Evolutionary conservation across 2,797 vertebrate species (phyloP).

Genomic region (Gallirallus australis): DNA sequence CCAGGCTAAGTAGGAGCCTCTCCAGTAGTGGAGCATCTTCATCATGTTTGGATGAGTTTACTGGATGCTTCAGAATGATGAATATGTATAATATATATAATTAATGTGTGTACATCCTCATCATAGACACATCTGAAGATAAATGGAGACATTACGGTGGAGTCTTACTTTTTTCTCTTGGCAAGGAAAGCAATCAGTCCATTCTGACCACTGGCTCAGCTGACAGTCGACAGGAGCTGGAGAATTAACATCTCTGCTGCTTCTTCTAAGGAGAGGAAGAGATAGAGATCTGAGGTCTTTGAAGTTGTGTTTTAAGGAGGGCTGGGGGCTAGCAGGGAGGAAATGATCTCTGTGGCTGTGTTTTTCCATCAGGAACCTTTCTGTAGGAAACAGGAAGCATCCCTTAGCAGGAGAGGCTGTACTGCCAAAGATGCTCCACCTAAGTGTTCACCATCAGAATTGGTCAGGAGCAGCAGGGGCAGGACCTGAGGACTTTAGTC

Average conservation of each 20-base stretch:
- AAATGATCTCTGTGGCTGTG: fast-evolving
- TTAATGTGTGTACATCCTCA: conserved; percentile 62
- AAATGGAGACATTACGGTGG: conserved; percentile 35
- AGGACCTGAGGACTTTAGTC: neutral
- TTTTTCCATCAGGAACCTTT: neutral
- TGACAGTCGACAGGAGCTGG: conserved; percentile 80
- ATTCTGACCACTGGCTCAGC: conserved; percentile 86
- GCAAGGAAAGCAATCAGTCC: conserved; percentile 90
- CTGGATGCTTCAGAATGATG: conserved; percentile 61
- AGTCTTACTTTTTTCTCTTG: conserved; percentile 85
- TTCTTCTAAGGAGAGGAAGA: conserved; percentile 48
- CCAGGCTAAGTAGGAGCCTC: neutral
- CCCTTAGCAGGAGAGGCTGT: neutral
- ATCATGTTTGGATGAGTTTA: conserved; percentile 62
- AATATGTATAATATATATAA: conserved; percentile 73
- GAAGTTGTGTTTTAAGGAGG: neutral
- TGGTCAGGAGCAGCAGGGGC: neutral
- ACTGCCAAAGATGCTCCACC: fast-evolving
- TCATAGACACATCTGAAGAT: conserved; percentile 57
- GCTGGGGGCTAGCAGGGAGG: neutral
- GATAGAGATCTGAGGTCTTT: neutral
- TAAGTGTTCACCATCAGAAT: neutral
- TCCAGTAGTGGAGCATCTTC: conserved; percentile 23
- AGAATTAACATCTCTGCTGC: conserved; percentile 53
- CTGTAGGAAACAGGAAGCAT: neutral